These are phyloP conservation scores for Planiliza haematocheilus DNA, from an alignment of 2,113 vertebrate genomes.

Conservation along the genomic window DNA sequence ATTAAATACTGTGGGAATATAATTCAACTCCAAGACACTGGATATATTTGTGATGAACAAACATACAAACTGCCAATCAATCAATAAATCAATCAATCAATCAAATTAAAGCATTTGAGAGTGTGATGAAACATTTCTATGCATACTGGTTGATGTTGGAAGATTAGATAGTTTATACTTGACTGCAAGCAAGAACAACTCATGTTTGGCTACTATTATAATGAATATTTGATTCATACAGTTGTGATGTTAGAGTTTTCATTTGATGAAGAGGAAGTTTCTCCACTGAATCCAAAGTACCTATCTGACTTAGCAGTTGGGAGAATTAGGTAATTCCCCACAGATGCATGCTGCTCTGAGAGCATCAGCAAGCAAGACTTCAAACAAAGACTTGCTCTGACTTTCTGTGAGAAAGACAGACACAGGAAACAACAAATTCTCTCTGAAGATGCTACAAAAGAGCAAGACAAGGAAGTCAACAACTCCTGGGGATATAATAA, in stretches of 20 bases:
- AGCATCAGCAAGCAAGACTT: conserved; percentile 61
- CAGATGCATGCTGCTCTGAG: conserved; percentile 40
- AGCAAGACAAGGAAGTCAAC: conserved; percentile 56
- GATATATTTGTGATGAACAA: too few relatives aligned
- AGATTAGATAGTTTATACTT: not conserved
- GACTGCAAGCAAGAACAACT: not conserved
- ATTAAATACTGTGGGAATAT: too few relatives aligned
- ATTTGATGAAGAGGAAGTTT: not conserved
- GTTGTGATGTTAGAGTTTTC: not conserved
- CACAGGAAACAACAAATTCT: conserved; percentile 61
- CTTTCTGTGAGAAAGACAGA: conserved; percentile 51
- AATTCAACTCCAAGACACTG: too few relatives aligned
- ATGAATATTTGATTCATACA: too few relatives aligned
- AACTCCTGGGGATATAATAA: conserved; percentile 64
- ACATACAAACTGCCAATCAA: too few relatives aligned
- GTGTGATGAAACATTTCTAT: not conserved
- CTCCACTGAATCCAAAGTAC: not conserved
- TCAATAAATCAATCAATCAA: too few relatives aligned
- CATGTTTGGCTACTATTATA: too few relatives aligned
- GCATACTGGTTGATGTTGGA: not conserved
- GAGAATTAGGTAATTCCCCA: conserved; percentile 27
- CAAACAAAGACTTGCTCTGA: conserved; percentile 60
- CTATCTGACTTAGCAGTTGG: conserved; percentile 13
- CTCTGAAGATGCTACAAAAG: conserved; percentile 65
- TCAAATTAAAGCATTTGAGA: not conserved